phyloP scores from a whole-genome alignment of 2,797 vertebrate species.

The Pygocentrus nattereri region DNA sequence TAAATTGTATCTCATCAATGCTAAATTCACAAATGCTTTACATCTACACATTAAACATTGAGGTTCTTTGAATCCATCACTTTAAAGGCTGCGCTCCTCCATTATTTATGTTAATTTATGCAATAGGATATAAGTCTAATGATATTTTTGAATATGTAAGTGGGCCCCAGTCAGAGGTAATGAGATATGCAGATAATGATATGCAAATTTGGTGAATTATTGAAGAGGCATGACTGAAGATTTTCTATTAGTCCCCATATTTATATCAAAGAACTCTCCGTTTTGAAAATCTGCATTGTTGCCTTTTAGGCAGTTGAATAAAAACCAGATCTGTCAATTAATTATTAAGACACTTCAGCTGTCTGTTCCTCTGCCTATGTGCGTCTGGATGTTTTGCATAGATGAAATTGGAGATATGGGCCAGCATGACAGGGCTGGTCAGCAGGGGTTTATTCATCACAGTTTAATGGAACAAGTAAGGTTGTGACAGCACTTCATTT shows the following conservation, averaged over 20 bases:
- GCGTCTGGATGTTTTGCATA: neutral
- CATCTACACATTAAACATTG: neutral
- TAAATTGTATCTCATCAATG: neutral
- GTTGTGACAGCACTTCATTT: neutral
- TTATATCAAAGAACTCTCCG: slow-evolving; percentile 71
- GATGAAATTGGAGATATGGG: neutral
- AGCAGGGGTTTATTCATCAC: slow-evolving; percentile 6
- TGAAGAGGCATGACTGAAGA: slow-evolving; percentile 76
- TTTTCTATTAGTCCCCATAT: slow-evolving; percentile 77
- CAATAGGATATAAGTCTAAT: slow-evolving; percentile 73
- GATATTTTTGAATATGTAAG: slow-evolving; percentile 79
- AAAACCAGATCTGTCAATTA: slow-evolving; percentile 73
- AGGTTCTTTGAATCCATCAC: slow-evolving; percentile 62
- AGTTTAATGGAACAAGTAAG: slow-evolving; percentile 10
- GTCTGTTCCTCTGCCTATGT: slow-evolving; percentile 9
- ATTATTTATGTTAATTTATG: slow-evolving; percentile 82
- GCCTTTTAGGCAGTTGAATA: slow-evolving; percentile 72
- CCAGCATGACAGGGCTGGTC: slow-evolving; percentile 3
- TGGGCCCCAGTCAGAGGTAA: slow-evolving; percentile 73
- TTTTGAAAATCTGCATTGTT: slow-evolving; percentile 68
- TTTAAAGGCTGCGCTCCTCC: slow-evolving; percentile 68
- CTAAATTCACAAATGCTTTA: neutral
- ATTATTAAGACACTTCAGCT: slow-evolving; percentile 71
- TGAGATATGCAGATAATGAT: slow-evolving; percentile 82
- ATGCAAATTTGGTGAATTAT: slow-evolving; percentile 83